Evolutionary conservation across 2,888 invertebrate species (phyloP).

Genomic region (Pyrrhosoma nymphula): DNA sequence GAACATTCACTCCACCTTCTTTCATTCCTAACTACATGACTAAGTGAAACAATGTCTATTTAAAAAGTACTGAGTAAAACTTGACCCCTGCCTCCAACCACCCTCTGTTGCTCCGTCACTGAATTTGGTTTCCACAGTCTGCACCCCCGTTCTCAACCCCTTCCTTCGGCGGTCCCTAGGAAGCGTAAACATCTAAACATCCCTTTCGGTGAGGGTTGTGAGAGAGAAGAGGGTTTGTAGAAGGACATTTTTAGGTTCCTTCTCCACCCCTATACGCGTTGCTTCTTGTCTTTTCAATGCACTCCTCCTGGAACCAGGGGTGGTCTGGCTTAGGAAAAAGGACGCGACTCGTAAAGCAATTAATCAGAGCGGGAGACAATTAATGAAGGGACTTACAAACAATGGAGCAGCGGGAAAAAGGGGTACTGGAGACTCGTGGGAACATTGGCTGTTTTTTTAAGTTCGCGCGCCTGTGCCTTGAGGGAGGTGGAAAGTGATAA

Average conservation of each 20-base stretch:
- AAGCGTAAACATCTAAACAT: no score
- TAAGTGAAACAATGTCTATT: no score
- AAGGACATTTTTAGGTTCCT: neutral
- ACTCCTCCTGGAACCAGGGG: neutral
- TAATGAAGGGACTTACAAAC: conserved; percentile 26
- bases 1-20: no score
- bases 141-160: neutral
- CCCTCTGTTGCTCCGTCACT: no score
- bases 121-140: no score
- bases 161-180: neutral
- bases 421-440: neutral
- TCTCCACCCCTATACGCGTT: neutral
- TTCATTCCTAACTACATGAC: no score
- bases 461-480: neutral
- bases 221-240: neutral
- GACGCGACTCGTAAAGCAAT: conserved; percentile 27
- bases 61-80: no score
- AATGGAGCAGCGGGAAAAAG: neutral
- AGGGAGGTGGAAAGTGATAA: neutral
- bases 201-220: neutral
- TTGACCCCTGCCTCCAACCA: no score
- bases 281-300: neutral
- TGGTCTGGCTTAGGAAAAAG: neutral
- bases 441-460: neutral
- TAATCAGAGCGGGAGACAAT: conserved; percentile 60